Conservation (phyloP, 2,113 vertebrate genomes). For the Mobula birostris region DNA sequence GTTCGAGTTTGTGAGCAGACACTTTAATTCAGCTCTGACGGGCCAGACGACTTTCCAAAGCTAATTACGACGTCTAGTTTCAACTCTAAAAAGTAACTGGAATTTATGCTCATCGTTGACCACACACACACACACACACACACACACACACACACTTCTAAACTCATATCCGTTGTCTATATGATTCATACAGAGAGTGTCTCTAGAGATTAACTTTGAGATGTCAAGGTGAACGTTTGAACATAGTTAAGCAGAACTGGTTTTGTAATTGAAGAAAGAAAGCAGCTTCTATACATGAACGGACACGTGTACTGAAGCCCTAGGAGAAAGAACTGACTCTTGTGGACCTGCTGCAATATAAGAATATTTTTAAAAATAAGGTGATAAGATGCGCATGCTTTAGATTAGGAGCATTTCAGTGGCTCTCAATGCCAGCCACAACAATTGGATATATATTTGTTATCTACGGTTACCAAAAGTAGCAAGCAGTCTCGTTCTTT, state of each 20-base stretch:
- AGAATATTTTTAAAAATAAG: constrained; percentile 26
- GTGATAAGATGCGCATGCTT: constrained; percentile 34
- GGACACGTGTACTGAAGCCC: constrained; percentile 7
- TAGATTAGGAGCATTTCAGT: constrained; percentile 33
- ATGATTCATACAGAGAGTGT: constrained; percentile 18
- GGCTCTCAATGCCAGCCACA: constrained; percentile 23
- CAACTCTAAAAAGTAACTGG: constrained; percentile 35
- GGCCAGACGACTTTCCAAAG: constrained; percentile 23
- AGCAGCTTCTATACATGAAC: not conserved
- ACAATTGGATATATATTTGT: constrained; percentile 36
- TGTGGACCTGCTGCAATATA: constrained; percentile 37
- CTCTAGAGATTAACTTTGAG: constrained; percentile 18
- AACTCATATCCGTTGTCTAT: no score
- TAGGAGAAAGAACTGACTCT: constrained; percentile 9
- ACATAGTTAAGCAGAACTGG: constrained; percentile 22
- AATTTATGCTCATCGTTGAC: constrained; percentile 16
- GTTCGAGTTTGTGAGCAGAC: constrained; percentile 36
- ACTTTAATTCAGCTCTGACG: constrained; percentile 25
- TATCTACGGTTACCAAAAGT: constrained; percentile 8
- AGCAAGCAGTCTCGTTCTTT: constrained; percentile 17
- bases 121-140: not conserved
- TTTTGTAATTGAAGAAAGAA: constrained; percentile 9
- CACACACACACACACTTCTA: not conserved
- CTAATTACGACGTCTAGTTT: constrained; percentile 22
- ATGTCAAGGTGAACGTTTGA: constrained; percentile 31